Evolutionary conservation across 2,113 vertebrate genomes (phyloP), one percentile per base, ranked within the genome.

Genomic region (Narcine bancroftii): DNA sequence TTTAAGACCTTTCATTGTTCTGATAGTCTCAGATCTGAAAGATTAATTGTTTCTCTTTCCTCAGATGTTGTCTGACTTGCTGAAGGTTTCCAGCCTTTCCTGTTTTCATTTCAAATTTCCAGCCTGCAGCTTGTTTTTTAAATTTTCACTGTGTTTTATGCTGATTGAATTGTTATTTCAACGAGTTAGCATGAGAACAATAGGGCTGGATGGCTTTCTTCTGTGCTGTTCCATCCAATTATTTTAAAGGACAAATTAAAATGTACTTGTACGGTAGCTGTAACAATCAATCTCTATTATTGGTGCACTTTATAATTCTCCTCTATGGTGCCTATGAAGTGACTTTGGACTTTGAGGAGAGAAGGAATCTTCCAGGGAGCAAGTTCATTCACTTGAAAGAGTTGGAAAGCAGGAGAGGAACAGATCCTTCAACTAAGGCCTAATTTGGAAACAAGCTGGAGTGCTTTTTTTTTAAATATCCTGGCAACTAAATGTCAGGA

Each of bases 391-490:
- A n/a, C 50, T 85, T 56, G 4, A 56, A 10, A 85, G 79, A 13
- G 5, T 56, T 29, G 29, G 50, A 33, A 53, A 83, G 79, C 6
- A 6, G 39, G n/a, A 1, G 79, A 26, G 4, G 50, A 83, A 15
- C 15, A 56, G 63, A 15, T 66, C 87, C 60, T 66, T 17, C n/a
- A 45, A 66, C 66, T 89, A 29, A 89, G 39, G 45, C 63, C 63
- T 89, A 89, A 69, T 89, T 66, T 26, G 60, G 87, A 65, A 45
- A 36, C 39, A 45, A 63, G 87, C 87, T 65, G 60, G 9, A 45
- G 39, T 89, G 39, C 21, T 21, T 89, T 89, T 66, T n/a, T 89
- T 89, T 66, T n/a, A 56, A 89, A 19, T 66, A 66, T 89, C 45
- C 36, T 69, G 87, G 9, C 36, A 89, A 85, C 29, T 56, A 56